Conservation (phyloP, 2,797 vertebrate genomes). For the Myripristis murdjan region DNA sequence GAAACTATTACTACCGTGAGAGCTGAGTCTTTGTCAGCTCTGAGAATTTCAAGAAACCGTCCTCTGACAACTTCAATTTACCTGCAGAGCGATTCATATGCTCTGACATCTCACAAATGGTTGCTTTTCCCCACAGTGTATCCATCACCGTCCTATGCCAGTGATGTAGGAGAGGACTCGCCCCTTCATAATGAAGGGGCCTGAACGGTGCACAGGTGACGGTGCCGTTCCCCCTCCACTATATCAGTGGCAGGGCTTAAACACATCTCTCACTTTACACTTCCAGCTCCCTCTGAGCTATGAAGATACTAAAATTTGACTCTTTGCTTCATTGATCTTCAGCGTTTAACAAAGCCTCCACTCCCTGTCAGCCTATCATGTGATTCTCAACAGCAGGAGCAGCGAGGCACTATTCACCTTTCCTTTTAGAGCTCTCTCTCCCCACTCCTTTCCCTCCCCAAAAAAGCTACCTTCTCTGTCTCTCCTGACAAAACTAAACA, state of each 20-base stretch:
- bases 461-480: constrained; percentile 13
- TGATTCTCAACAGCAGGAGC: constrained; percentile 37
- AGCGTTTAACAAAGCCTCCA: constrained; percentile 51
- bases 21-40: constrained; percentile 15
- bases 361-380: constrained; percentile 40
- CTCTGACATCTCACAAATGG: constrained; percentile 73
- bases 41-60: constrained; percentile 27
- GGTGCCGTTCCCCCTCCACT: constrained; percentile 1
- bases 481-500: constrained; percentile 38
- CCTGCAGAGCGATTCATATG: constrained; percentile 62
- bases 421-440: constrained; percentile 6
- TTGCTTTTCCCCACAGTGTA: constrained; percentile 47
- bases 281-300: constrained; percentile 42
- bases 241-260: constrained; percentile 37
- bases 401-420: constrained; percentile 30
- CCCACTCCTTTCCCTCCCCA: constrained; percentile 13
- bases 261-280: constrained; percentile 28
- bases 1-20: constrained; percentile 14
- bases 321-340: constrained; percentile 58
- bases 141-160: constrained; percentile 50
- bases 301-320: constrained; percentile 48
- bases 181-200: constrained; percentile 35
- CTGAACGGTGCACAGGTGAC: constrained; percentile 27
- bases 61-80: constrained; percentile 51
- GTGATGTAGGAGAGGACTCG: constrained; percentile 44